Base-by-base conservation (phyloP, 2,113 vertebrate genomes). In the Pedetes capensis region DNA sequence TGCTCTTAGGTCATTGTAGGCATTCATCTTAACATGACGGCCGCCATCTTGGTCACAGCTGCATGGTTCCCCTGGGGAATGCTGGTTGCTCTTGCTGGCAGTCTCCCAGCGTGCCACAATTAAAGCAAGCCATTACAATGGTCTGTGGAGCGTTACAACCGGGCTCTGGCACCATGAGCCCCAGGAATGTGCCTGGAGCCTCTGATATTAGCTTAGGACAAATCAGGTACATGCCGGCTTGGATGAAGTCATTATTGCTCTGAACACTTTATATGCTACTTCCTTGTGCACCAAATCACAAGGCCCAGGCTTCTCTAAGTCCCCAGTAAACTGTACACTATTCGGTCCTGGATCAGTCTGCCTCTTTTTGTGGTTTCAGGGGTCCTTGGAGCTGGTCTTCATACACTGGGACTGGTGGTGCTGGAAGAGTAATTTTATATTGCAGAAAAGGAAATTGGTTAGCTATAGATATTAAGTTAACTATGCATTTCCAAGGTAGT, bases 91-190 rank as follows among this genome's bases (percentile, higher is more conserved):
- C 57, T 37, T n/a, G 5, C 51, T 1, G 32, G 6, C 18, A 55
- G 7, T 55, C 44, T 6, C 49, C 29, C 39, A 39, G 29, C 3
- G 2, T 47, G 22, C 61, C 18, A 17, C 57, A 68, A 69, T n/a
- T 79, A 79, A 34, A 44, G 16, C 14, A 57, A 55, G 22, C 27
- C 49, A 25, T 16, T 12, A 18, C 18, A 79, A 13, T 23, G 32
- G 5, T 10, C 6, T 14, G 10, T n/a, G 34, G 10, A 9, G 0
- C 22, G 13, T 55, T 27, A n/a, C 8, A 57, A 69, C 9, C 4
- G 20, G 49, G n/a, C 37, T 44, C 13, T 29, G 10, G 12, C 14
- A 25, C 37, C 3, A 32, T 17, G 22, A 44, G 29, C 17, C 4
- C 75, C 61, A n/a, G 34, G 49, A 80, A 80, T 69, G 39, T 25